phyloP scores from a whole-genome alignment of 2,797 vertebrate genomes.

The Molothrus ater region DNA sequence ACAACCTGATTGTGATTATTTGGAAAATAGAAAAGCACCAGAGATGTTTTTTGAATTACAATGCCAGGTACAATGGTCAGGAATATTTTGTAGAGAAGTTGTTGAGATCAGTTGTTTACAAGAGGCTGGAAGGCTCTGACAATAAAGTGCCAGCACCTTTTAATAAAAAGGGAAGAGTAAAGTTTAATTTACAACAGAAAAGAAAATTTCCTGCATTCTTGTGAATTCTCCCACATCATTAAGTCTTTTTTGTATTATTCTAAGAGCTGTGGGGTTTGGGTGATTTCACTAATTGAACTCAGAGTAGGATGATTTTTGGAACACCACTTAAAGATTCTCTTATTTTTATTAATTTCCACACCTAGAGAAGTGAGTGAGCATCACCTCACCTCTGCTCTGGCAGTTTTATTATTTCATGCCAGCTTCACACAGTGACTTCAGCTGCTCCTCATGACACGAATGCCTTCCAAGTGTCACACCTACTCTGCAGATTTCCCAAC shows the following conservation, averaged over 20 bases:
- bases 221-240: neutral
- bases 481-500: neutral
- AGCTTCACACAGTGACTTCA: neutral
- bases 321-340: neutral
- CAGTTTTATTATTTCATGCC: neutral
- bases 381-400: neutral
- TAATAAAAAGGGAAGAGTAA: constrained; percentile 26
- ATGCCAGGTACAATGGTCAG: neutral
- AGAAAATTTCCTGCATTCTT: constrained; percentile 43
- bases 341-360: constrained; percentile 22
- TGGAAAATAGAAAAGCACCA: neutral
- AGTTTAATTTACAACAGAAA: constrained; percentile 40
- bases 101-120: neutral
- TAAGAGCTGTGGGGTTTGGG: neutral
- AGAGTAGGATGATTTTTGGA: neutral
- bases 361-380: neutral
- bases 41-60: neutral
- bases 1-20: neutral
- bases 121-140: neutral
- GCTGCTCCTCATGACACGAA: neutral
- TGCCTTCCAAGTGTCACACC: neutral
- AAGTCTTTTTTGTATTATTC: constrained; percentile 5
- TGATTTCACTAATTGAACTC: constrained; percentile 4
- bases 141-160: neutral
- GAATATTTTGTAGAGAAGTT: neutral